A percentile compares a stretch with the other conserved stretches of the same genome.
These are phyloP conservation scores for Chironomus tentans DNA, from an alignment of 2,888 invertebrate species.

Conservation along the genomic window DNA sequence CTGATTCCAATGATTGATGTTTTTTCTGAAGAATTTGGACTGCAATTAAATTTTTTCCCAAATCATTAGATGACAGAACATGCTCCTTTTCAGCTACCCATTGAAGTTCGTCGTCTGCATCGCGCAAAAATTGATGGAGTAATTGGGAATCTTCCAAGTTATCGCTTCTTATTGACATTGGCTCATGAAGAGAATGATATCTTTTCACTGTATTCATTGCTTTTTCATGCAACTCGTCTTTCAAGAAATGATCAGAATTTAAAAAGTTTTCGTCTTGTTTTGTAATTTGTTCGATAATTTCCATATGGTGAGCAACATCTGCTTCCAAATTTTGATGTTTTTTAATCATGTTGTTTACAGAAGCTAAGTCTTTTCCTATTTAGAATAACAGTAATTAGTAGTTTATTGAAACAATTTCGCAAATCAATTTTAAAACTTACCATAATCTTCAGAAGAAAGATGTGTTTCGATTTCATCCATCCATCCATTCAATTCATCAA, in stretches of 20 bases:
- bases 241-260: slow-evolving; percentile 78
- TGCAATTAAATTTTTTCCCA: slow-evolving; percentile 56
- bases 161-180: slow-evolving; percentile 82
- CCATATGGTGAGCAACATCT: slow-evolving; percentile 73
- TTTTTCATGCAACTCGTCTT: slow-evolving; percentile 70
- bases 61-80: slow-evolving; percentile 59
- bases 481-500: slow-evolving; percentile 92
- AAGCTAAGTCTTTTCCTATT: slow-evolving; percentile 68
- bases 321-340: slow-evolving; percentile 76
- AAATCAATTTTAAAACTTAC: too few relatives aligned
- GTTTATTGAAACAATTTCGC: too few relatives aligned
- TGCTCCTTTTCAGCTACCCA: slow-evolving; percentile 79
- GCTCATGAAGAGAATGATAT: slow-evolving; percentile 75
- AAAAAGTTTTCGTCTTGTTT: slow-evolving; percentile 72
- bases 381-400: too few relatives aligned
- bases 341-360: slow-evolving; percentile 73
- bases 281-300: slow-evolving; percentile 69
- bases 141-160: slow-evolving; percentile 84
- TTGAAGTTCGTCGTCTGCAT: slow-evolving; percentile 84
- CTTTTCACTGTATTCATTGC: slow-evolving; percentile 57
- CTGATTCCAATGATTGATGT: slow-evolving; percentile 84
- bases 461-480: slow-evolving; percentile 80
- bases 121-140: slow-evolving; percentile 81
- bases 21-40: slow-evolving; percentile 90
- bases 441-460: slow-evolving; percentile 48